phyloP scores from a whole-genome alignment of 2,797 vertebrate species.

The Malurus leucopterus region DNA sequence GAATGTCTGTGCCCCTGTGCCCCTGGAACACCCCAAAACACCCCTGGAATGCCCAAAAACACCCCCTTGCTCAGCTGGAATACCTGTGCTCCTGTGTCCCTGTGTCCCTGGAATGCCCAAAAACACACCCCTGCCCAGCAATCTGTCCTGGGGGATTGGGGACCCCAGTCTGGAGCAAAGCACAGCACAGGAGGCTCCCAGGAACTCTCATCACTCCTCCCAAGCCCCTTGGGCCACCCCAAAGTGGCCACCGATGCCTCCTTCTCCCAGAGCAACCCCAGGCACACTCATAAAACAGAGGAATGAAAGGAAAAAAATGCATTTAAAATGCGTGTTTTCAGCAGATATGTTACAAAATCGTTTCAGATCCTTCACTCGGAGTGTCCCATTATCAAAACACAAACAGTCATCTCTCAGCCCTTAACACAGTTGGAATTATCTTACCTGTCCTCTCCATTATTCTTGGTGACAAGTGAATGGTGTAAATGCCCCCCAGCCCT shows the following conservation, averaged over 20 bases:
- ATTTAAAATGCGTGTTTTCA: not conserved
- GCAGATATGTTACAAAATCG: not conserved
- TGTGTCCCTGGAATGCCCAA: too few species aligned
- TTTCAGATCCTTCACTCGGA: not conserved
- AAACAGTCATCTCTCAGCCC: not conserved
- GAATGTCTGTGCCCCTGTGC: too few species aligned
- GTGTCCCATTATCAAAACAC: not conserved
- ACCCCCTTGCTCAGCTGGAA: too few species aligned
- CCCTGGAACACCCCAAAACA: too few species aligned
- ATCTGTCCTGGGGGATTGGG: too few species aligned
- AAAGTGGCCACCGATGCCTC: not conserved
- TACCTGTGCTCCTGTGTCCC: too few species aligned
- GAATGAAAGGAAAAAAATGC: not conserved
- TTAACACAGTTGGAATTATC: conserved; percentile 31
- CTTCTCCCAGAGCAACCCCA: not conserved
- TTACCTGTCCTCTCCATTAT: conserved; percentile 24
- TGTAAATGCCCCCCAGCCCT: conserved; percentile 32
- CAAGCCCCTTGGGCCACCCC: not conserved
- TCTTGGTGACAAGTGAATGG: conserved; percentile 49
- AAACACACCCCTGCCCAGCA: too few species aligned
- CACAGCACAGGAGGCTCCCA: rapidly evolving
- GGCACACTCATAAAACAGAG: not conserved
- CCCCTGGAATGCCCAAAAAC: too few species aligned
- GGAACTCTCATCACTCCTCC: not conserved
- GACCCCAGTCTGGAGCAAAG: not conserved